phyloP scores from a whole-genome alignment of 2,797 vertebrate genomes.

The Macrochelys suwanniensis region DNA sequence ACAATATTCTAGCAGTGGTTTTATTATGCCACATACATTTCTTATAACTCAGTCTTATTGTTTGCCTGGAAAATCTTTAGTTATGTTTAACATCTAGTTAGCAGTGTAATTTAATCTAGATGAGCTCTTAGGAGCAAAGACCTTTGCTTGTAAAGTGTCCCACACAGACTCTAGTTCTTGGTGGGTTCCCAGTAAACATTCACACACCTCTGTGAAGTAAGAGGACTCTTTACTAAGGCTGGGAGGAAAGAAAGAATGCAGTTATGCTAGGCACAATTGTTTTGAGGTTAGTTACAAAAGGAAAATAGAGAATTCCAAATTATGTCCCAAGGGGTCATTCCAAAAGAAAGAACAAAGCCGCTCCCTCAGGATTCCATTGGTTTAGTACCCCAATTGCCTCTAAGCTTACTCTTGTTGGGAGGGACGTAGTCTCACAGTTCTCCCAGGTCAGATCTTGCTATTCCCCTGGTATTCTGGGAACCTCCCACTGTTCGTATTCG shows the following conservation, averaged over 20 bases:
- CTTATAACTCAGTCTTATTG: not conserved
- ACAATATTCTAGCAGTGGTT: not conserved
- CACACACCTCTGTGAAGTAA: not conserved
- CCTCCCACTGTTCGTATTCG: not conserved
- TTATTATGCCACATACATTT: not conserved
- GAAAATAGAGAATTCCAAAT: not conserved
- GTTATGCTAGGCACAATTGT: not conserved
- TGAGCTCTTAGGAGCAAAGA: not conserved
- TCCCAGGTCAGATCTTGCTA: not conserved
- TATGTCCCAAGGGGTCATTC: not conserved
- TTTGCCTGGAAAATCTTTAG: not conserved
- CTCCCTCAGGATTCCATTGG: not conserved
- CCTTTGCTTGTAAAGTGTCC: not conserved
- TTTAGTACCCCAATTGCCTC: not conserved
- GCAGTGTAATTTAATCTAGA: not conserved
- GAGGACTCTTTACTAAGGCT: not conserved
- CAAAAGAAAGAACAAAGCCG: not conserved
- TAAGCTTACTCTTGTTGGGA: not conserved
- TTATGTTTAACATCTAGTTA: not conserved
- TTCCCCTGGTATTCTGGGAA: not conserved
- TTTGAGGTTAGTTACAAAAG: not conserved
- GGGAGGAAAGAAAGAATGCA: not conserved
- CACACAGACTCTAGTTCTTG: not conserved
- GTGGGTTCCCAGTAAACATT: not conserved
- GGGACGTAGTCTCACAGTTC: not conserved